Evolutionary conservation across 1,140 invertebrate species (phyloP), one percentile per base, ranked within the genome.

Genomic region (Penaeus vannamei): DNA sequence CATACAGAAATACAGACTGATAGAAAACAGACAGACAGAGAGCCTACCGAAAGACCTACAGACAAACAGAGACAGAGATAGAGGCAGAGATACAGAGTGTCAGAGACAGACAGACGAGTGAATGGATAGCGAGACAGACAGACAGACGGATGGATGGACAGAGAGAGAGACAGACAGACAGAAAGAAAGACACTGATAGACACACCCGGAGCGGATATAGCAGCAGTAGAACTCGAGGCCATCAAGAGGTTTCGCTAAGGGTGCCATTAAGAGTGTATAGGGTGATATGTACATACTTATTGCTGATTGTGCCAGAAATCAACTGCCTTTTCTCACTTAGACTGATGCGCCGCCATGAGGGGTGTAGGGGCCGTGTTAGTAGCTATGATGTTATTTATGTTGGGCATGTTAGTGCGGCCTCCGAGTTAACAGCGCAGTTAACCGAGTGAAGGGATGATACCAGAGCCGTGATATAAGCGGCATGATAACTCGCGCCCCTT

Each of bases 251-350:
- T 29, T 32, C 72, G 29, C 42, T 76, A 76, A 76, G 29, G 72
- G 42, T 36, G 72, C 72, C n/a, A 76, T 76, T 36, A 76, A 76
- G 22, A 76, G 29, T 76, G 42, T 76, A 76, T 76, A 76, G 72
- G 72, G 72, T 76, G 72, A 76, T 76, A 76, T 36, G 72, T 76
- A 76, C 72, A 76, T 36, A 76, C 72, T 76, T 76, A 76, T 36
- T 76, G 72, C 72, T 76, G 72, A 76, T 76, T 76, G 72, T 76
- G 29, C n/a, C 72, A 53, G 53, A 53, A 53, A 53, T 53, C 53
- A 53, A 53, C 53, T 53, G 53, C 53, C 53, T 53, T 53, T 53
- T 53, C 53, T 53, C 53, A 53, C 53, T 53, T 53, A 53, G 53
- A 12, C 53, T 53, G 53, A 53, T 53, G 53, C 53, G 53, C 53